Conservation (phyloP, 2,113 vertebrate genomes). For the Geococcyx californianus region DNA sequence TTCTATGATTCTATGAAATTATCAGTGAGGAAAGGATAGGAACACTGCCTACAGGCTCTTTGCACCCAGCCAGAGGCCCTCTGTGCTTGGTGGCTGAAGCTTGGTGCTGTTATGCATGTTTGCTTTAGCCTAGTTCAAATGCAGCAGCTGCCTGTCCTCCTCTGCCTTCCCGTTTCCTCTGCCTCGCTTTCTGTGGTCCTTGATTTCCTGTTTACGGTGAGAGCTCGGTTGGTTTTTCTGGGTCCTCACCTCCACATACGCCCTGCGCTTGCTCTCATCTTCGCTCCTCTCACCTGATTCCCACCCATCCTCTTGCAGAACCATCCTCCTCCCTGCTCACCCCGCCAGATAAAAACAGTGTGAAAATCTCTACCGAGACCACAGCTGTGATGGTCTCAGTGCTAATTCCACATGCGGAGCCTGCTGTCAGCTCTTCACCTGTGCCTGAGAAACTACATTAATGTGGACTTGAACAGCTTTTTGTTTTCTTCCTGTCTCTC, state of each 20-base stretch:
- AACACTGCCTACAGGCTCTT: neutral
- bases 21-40: neutral
- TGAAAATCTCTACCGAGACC: neutral
- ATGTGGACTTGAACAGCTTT: neutral
- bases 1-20: too few relatives aligned
- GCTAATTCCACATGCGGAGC: neutral
- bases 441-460: neutral
- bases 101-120: rapidly evolving
- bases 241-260: neutral
- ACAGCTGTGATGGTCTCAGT: neutral
- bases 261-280: rapidly evolving
- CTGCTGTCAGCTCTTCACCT: rapidly evolving
- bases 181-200: neutral
- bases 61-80: too few relatives aligned
- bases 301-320: constrained; percentile 16
- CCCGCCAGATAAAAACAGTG: rapidly evolving
- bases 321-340: neutral
- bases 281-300: neutral
- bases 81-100: neutral
- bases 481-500: rapidly evolving
- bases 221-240: neutral
- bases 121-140: neutral
- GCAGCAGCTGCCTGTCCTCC: neutral
- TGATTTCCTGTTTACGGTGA: neutral
- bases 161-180: neutral